Evolutionary conservation across 2,888 invertebrate species (phyloP).

Genomic region (Laothoe populi): DNA sequence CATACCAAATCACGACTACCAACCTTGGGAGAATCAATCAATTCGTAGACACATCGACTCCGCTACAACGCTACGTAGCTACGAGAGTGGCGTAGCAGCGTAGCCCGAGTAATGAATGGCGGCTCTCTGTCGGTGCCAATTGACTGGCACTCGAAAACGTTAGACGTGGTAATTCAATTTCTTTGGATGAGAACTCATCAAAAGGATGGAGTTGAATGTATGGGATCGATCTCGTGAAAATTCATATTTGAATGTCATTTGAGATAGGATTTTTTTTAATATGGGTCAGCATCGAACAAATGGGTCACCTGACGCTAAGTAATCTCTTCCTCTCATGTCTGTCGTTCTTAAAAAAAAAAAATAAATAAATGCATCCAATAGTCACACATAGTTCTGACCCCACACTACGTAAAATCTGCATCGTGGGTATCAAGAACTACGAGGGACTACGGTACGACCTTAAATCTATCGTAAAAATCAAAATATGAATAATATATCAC

Average conservation of each 20-base stretch:
- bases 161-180: constrained; percentile 37
- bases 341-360: too few species aligned
- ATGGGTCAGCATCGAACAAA: too few species aligned
- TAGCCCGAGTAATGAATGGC: constrained; percentile 34
- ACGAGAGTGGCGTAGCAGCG: constrained; percentile 32
- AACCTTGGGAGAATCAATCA: constrained; percentile 44
- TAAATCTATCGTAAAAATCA: too few species aligned
- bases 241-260: too few species aligned
- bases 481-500: too few species aligned
- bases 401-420: too few species aligned
- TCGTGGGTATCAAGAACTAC: too few species aligned
- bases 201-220: neutral
- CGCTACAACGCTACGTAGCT: constrained; percentile 40
- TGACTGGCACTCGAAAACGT: constrained; percentile 33
- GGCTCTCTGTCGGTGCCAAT: constrained; percentile 29
- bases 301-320: too few species aligned
- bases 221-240: neutral
- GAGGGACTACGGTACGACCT: too few species aligned
- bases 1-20: constrained; percentile 39
- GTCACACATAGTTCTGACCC: too few species aligned
- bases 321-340: too few species aligned
- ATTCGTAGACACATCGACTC: constrained; percentile 38
- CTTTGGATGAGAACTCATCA: constrained; percentile 31
- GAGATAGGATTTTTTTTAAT: neutral
- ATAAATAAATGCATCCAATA: too few species aligned